Conservation (phyloP, 2,797 vertebrate species). For the Pelodytes ibericus region DNA sequence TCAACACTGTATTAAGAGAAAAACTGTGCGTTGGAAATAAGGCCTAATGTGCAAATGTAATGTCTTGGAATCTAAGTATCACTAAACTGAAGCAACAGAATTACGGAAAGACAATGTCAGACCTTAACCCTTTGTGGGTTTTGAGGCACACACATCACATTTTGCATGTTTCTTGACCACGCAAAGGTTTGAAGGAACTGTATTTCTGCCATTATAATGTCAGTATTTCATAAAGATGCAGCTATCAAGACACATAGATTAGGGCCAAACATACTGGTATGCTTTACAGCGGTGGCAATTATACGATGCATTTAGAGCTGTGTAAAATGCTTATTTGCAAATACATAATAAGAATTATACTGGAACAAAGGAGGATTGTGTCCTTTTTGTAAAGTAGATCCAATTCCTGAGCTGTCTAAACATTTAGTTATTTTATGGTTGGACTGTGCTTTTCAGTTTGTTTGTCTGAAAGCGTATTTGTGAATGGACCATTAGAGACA, state of each 20-base stretch:
- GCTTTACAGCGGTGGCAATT: conserved; percentile 1
- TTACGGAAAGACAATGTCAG: neutral
- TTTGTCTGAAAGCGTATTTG: conserved; percentile 50
- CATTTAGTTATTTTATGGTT: conserved; percentile 54
- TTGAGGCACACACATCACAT: too few relatives aligned
- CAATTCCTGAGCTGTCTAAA: conserved; percentile 48
- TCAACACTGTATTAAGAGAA: too few relatives aligned
- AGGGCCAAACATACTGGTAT: too few relatives aligned
- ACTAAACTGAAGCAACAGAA: neutral
- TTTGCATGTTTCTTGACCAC: too few relatives aligned
- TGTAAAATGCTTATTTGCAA: conserved; percentile 42
- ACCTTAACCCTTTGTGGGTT: too few relatives aligned
- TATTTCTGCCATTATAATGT: too few relatives aligned
- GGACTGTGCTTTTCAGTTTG: conserved; percentile 47
- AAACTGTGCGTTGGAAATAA: too few relatives aligned
- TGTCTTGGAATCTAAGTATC: neutral
- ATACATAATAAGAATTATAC: conserved; percentile 33
- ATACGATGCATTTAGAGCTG: conserved; percentile 22
- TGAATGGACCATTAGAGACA: conserved; percentile 54
- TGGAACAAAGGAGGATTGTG: conserved; percentile 34
- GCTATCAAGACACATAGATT: too few relatives aligned
- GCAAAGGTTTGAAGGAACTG: too few relatives aligned
- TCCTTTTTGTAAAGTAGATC: conserved; percentile 30
- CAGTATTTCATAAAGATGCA: too few relatives aligned
- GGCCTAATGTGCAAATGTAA: too few relatives aligned